A percentile compares a stretch with the other conserved stretches of the same genome.
Evolutionary conservation across 2,113 vertebrate species (phyloP).

Genomic region (Empidonax alnorum): DNA sequence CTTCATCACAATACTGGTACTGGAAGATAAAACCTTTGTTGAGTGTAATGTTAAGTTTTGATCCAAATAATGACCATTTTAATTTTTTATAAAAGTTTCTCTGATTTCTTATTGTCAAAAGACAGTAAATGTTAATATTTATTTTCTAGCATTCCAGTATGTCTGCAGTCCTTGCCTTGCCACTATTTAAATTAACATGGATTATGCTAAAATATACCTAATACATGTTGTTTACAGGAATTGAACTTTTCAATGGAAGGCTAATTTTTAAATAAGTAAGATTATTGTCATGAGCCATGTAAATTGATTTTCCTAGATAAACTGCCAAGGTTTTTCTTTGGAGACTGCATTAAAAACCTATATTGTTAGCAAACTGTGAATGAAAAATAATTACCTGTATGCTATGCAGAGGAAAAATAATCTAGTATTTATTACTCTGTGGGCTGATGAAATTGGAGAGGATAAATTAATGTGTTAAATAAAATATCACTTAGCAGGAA

Average conservation of each 20-base stretch:
- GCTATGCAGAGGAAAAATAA: neutral
- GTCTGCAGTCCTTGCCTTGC: neutral
- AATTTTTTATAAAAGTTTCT: conserved; percentile 6
- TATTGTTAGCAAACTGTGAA: neutral
- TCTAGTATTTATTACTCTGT: neutral
- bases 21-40: neutral
- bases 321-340: neutral
- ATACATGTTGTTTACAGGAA: neutral
- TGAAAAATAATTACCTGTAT: neutral
- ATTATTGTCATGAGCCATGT: neutral
- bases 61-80: neutral
- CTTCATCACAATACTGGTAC: neutral
- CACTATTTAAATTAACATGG: neutral
- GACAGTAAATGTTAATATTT: neutral
- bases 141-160: neutral
- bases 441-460: neutral
- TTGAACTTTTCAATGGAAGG: neutral
- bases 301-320: neutral
- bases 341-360: neutral
- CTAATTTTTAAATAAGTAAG: neutral
- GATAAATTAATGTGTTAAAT: neutral
- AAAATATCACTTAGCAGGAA: neutral
- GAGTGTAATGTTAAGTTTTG: neutral
- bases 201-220: neutral
- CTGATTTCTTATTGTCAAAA: conserved; percentile 13